These are phyloP conservation scores for Gephyroberyx darwinii DNA, from an alignment of 2,797 vertebrate genomes.

Conservation along the genomic window DNA sequence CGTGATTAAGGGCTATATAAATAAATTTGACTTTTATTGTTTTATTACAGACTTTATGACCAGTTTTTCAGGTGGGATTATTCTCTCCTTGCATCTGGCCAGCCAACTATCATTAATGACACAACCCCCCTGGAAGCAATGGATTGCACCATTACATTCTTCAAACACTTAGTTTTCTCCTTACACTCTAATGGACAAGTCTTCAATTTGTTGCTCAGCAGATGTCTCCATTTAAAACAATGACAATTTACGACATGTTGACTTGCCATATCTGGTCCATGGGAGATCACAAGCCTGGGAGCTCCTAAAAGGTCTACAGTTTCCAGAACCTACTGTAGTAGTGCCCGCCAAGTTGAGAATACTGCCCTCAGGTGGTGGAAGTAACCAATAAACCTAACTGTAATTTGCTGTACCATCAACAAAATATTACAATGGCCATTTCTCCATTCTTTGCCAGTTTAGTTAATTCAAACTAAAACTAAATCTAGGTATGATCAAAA, in stretches of 20 bases:
- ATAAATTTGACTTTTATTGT: no score
- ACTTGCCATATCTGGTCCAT: slow-evolving; percentile 29
- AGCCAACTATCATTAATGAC: slow-evolving; percentile 3
- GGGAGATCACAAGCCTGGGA: not conserved
- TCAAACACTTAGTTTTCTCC: slow-evolving; percentile 57
- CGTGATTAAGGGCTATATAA: no score
- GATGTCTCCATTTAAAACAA: slow-evolving; percentile 61
- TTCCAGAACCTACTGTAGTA: no score
- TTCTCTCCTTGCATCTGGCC: not conserved
- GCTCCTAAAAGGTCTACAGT: not conserved
- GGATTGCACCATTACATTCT: slow-evolving; percentile 62
- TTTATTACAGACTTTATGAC: not conserved
- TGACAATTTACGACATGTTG: slow-evolving; percentile 76
- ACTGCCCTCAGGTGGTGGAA: slow-evolving; percentile 30
- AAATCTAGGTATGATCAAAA: no score
- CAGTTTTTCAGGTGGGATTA: slow-evolving; percentile 1
- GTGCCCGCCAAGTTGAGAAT: not conserved
- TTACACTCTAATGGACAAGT: slow-evolving; percentile 66
- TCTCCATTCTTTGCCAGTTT: not conserved
- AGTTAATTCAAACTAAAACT: not conserved
- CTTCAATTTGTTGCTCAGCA: slow-evolving; percentile 79
- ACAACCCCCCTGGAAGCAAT: slow-evolving; percentile 59
- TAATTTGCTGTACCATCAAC: not conserved
- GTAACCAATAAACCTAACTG: not conserved
- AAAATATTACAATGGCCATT: not conserved